Base-by-base conservation (phyloP, 2,888 invertebrate species). In the Gisinianus flammeolus region DNA sequence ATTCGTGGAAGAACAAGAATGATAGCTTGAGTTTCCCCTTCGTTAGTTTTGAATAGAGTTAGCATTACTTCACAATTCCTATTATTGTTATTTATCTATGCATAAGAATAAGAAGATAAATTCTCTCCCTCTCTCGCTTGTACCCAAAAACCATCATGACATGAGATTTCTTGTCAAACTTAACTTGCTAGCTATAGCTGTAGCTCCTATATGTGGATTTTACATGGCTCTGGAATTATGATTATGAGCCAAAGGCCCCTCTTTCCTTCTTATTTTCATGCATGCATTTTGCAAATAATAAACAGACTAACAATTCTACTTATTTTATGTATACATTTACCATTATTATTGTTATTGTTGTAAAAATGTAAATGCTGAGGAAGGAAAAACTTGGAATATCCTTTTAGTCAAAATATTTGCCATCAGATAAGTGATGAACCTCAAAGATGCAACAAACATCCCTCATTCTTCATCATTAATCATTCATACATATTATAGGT, bases 61-160 rank as follows among this genome's bases (percentile, higher is more conserved):
- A 76, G 68, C 76, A 66, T 76, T 76, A 67, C 76, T 76, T 76
- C 76, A 68, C 67, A 28, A 76, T 67, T 76, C 76, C 76, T 76
- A 67, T 67, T 67, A 76, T 76, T 76, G 67, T 76, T 76, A 76
- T 76, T 76, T 76, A 76, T 76, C 76, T n/a, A 76, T 76, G 76
- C 54, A 76, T 54, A 30, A 35, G 67, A 68, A 67, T 44, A 67
- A 67, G 31, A 76, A 76, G 76, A 76, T 76, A 68, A 76, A 76
- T 76, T 76, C 67, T 44, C 69, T 33, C n/a, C 28, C 67, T 54
- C 64, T 35, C n/a, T n/a, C n/a, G n/a, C 44, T 66, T 70, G 70
- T 58, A 72, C 28, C 54, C 24, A 56, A 72, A 56, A 58, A 58
- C 33, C 58, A 72, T 58, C 33, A 72, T 72, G 72, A 72, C 72